Conservation (phyloP, 2,888 invertebrate genomes). For the Bugula neritina region DNA sequence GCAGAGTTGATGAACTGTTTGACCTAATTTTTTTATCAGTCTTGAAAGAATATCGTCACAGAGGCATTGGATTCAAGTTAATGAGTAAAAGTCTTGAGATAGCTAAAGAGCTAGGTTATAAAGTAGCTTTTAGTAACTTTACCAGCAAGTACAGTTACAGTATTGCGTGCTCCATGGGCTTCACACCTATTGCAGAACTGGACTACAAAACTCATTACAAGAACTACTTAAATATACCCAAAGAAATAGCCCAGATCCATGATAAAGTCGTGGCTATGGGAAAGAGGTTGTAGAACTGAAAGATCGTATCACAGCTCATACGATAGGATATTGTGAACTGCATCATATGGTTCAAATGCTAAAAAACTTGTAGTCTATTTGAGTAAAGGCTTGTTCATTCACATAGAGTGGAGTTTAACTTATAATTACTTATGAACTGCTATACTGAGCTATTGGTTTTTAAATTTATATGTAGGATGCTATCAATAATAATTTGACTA, state of each 20-base stretch:
- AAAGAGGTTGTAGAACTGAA: too few relatives aligned
- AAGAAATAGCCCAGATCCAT: background rate
- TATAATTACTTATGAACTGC: too few relatives aligned
- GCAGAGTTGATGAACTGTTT: background rate
- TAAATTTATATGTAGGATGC: too few relatives aligned
- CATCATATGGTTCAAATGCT: too few relatives aligned
- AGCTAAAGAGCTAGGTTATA: background rate
- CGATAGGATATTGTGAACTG: too few relatives aligned
- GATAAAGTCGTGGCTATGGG: background rate
- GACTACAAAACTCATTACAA: background rate
- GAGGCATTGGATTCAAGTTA: background rate
- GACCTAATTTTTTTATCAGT: background rate
- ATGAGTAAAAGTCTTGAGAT: background rate
- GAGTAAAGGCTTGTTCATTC: too few relatives aligned
- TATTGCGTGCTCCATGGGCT: background rate
- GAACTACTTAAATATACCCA: background rate
- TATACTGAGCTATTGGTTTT: too few relatives aligned
- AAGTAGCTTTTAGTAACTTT: background rate
- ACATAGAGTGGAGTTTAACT: too few relatives aligned
- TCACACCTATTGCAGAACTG: background rate
- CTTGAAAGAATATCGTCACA: background rate
- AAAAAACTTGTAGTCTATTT: too few relatives aligned
- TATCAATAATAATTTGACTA: too few relatives aligned
- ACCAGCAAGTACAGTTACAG: background rate
- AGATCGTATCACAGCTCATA: too few relatives aligned